A percentile compares a stretch with the other conserved stretches of the same genome.
phyloP scores from a whole-genome alignment of 2,888 invertebrate species.

The Atherix ibis region DNA sequence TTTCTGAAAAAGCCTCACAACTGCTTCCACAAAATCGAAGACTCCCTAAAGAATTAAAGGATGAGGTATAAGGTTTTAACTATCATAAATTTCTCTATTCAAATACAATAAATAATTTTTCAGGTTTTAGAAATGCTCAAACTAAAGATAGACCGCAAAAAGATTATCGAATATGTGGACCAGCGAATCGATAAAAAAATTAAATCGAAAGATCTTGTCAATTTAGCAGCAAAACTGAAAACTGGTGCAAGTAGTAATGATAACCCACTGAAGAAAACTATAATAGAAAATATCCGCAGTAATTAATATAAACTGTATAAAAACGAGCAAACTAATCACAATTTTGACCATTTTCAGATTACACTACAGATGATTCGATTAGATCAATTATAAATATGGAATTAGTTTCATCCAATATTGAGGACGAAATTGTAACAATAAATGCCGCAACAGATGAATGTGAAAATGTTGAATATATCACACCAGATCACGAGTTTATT shows the following conservation, averaged over 20 bases:
- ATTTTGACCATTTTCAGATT: constrained; percentile 3
- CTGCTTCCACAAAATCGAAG: constrained; percentile 7
- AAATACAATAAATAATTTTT: not conserved
- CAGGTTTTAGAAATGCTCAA: constrained; percentile 10
- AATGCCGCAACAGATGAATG: no score
- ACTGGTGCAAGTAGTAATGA: no score
- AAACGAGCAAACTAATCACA: constrained; percentile 1
- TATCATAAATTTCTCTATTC: not conserved
- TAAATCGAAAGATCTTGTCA: constrained; percentile 10
- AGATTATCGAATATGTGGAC: constrained; percentile 11
- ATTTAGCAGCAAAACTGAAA: constrained; percentile 7
- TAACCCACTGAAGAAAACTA: no score
- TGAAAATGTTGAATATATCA: constrained; percentile 8
- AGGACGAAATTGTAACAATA: not conserved
- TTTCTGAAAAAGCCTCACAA: constrained; percentile 30
- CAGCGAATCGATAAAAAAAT: constrained; percentile 9
- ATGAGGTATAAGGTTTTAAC: constrained; percentile 5
- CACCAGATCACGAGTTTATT: constrained; percentile 8
- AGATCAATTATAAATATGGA: constrained; percentile 3
- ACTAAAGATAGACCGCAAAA: constrained; percentile 10
- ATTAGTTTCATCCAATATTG: constrained; percentile 1
- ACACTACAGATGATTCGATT: constrained; percentile 6
- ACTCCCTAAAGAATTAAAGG: constrained; percentile 5
- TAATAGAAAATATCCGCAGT: no score
- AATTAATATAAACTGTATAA: no score